Evolutionary conservation across 2,113 vertebrate species (phyloP), one percentile per base, ranked within the genome.

Genomic region (Gallinago undulata): DNA sequence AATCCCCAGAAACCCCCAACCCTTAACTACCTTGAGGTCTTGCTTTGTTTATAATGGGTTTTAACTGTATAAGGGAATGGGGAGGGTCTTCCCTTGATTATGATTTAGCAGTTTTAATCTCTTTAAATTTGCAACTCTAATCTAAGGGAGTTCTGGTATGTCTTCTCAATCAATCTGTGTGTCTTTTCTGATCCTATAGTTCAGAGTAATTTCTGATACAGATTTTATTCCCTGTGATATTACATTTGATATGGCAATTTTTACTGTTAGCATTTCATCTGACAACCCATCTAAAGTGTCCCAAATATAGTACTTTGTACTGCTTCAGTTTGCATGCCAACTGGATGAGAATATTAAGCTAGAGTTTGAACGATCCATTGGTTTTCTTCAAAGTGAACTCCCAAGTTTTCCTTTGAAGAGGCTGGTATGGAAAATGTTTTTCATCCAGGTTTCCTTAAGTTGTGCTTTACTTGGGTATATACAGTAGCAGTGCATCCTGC

Each of bases 221-320:
- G 92, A 83, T 80, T 90, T 96, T 88, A 88, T 83, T 94, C 41
- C 48, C 67, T 79, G 48, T 64, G 75, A 76, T 92, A 77, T 1
- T 90, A 35, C 39, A 85, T 88, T 86, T 88, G 70, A 90, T 92
- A 62, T 3, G 67, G 70, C 90, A 87, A 5, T 68, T 97, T 90
- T 87, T 85, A 68, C 63, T 85, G 67, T 41, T 73, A 88, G 50
- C 25, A 33, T 77, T 94, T 93, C 27, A 57, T 83, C 79, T 93
- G 63, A 70, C 63, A 88, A 23, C 59, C 33, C 48, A 50, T 59
- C 13, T 33, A 13, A 92, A 66, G 57, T 48, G 50, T 72, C 76
- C 59, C 67, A 77, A 21, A 86, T 74, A 56, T 5, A 81, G 56
- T 75, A 48, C 63, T 72, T 85, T 69, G 13, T 60, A 43, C 70